phyloP scores from a whole-genome alignment of 2,888 invertebrate genomes.

The Hypsopygia costalis region DNA sequence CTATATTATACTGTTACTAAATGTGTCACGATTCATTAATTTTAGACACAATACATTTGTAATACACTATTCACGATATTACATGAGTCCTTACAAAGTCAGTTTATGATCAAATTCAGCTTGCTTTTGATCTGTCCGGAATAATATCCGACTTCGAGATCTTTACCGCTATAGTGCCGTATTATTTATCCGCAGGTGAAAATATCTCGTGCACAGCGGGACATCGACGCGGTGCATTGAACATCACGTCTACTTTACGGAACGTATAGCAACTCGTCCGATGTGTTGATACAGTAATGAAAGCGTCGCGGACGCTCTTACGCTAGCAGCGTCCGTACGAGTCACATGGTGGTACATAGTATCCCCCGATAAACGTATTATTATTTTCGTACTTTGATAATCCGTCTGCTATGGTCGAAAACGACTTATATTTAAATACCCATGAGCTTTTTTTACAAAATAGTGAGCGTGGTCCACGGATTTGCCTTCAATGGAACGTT shows the following conservation, averaged over 20 bases:
- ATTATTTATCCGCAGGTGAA: constrained; percentile 82
- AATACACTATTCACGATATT: too few relatives aligned
- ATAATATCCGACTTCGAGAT: too few relatives aligned
- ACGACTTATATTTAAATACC: not conserved
- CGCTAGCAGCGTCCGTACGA: too few relatives aligned
- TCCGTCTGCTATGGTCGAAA: not conserved
- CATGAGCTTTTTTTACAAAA: constrained; percentile 20
- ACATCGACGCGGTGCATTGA: constrained; percentile 90
- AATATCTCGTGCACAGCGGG: constrained; percentile 96
- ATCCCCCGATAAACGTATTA: not conserved
- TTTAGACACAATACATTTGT: too few relatives aligned
- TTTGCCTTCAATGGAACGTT: constrained; percentile 41
- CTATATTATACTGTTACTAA: too few relatives aligned
- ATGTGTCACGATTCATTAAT: too few relatives aligned
- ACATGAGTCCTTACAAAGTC: too few relatives aligned
- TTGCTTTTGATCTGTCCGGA: too few relatives aligned
- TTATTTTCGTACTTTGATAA: not conserved
- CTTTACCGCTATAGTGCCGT: too few relatives aligned
- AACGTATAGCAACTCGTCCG: not conserved
- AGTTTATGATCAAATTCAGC: too few relatives aligned
- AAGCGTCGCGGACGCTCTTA: not conserved
- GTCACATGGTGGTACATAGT: not conserved
- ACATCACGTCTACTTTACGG: not conserved
- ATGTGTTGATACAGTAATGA: not conserved
- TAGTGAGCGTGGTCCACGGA: constrained; percentile 27